phyloP scores from a whole-genome alignment of 2,113 vertebrate genomes.

The Phocoena phocoena region DNA sequence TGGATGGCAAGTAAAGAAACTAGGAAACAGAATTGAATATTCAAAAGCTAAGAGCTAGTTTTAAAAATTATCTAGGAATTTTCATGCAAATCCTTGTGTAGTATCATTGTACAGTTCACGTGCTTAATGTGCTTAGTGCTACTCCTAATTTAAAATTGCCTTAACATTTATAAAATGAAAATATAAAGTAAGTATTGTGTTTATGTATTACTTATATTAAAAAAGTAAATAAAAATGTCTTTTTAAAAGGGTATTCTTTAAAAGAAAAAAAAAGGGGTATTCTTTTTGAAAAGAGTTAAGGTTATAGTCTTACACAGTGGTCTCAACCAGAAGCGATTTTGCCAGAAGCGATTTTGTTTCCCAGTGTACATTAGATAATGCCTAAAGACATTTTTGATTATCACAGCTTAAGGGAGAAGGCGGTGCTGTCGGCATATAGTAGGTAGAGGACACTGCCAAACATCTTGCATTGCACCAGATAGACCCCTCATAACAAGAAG shows the following conservation, averaged over 20 bases:
- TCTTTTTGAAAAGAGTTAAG: not conserved
- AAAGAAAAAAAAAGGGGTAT: no score
- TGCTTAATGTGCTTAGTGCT: slow-evolving; percentile 4
- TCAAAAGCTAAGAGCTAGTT: not conserved
- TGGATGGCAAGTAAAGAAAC: not conserved
- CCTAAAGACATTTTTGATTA: not conserved
- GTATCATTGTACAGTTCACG: not conserved
- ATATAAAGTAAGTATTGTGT: not conserved
- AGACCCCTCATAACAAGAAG: not conserved
- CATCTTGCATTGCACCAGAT: not conserved
- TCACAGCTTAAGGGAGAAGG: not conserved
- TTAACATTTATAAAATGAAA: slow-evolving; percentile 3
- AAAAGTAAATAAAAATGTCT: not conserved
- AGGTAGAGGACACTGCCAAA: not conserved
- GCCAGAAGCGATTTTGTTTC: not conserved
- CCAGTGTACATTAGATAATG: not conserved
- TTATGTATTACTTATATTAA: not conserved
- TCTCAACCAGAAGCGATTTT: not conserved
- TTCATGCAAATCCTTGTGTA: not conserved
- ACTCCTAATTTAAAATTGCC: not conserved
- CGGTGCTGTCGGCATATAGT: not conserved
- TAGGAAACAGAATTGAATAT: slow-evolving; percentile 5
- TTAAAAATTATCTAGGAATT: not conserved
- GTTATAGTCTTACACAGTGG: not conserved
- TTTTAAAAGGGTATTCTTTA: not conserved